Evolutionary conservation across 2,888 invertebrate genomes (phyloP).

Genomic region (Rhamphomyia laevipes): DNA sequence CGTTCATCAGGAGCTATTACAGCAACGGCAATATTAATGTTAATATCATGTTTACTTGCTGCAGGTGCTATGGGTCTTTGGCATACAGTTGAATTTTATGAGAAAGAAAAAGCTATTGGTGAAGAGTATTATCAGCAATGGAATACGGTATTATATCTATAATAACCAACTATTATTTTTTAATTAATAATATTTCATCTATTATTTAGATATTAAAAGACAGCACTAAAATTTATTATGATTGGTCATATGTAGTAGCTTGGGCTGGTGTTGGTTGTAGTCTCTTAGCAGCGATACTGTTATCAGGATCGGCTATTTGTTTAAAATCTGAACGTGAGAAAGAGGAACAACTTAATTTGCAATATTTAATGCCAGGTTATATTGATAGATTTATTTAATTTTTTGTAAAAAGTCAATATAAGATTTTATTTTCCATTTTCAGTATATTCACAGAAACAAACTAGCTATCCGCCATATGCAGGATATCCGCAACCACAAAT

Average conservation of each 20-base stretch:
- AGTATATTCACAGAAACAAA: conserved; percentile 93
- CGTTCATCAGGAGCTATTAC: conserved; percentile 88
- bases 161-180: not conserved
- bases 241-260: conserved; percentile 95
- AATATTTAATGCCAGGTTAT: conserved; percentile 97
- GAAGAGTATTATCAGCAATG: conserved; percentile 88
- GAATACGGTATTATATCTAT: conserved; percentile 56
- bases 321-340: conserved; percentile 85
- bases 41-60: conserved; percentile 63
- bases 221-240: conserved; percentile 76
- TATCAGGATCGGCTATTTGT: conserved; percentile 89
- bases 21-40: conserved; percentile 65
- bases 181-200: conserved; percentile 14
- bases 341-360: conserved; percentile 94
- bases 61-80: conserved; percentile 92
- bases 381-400: not conserved
- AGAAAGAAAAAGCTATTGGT: conserved; percentile 86
- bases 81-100: conserved; percentile 93
- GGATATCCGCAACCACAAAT: conserved; percentile 73
- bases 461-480: conserved; percentile 67
- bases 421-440: conserved; percentile 25
- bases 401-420: not conserved
- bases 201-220: conserved; percentile 66
- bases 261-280: conserved; percentile 93
- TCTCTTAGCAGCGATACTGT: conserved; percentile 80